Evolutionary conservation across 2,888 invertebrate genomes (phyloP).

Genomic region (Dinocampus coccinellae): DNA sequence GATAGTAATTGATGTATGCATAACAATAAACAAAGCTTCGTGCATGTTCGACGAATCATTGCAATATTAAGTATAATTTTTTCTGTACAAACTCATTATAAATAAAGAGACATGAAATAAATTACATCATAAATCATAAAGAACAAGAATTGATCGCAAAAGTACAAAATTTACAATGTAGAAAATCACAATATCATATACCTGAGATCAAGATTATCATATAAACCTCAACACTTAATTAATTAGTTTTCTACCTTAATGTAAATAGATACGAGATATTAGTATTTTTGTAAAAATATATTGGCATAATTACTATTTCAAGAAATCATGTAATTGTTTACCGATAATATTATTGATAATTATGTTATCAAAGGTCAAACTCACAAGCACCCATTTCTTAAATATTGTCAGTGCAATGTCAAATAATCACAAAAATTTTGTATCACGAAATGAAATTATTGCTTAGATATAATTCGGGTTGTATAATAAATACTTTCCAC

Average conservation of each 20-base stretch:
- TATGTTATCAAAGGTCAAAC: background rate
- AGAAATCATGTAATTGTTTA: background rate
- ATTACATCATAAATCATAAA: background rate
- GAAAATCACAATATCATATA: background rate
- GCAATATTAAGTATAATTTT: too few relatives aligned
- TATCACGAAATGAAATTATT: conserved; percentile 32
- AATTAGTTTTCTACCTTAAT: background rate
- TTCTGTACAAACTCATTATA: too few relatives aligned
- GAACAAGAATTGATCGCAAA: background rate
- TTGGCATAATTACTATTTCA: background rate
- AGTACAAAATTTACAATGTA: conserved; percentile 11
- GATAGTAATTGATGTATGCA: too few relatives aligned
- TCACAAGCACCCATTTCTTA: background rate
- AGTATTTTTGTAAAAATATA: background rate
- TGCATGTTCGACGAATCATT: too few relatives aligned
- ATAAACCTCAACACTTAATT: background rate
- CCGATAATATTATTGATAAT: background rate
- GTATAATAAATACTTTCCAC: conserved; percentile 71
- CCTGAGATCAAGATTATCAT: background rate
- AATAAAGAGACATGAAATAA: background rate
- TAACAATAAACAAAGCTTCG: too few relatives aligned
- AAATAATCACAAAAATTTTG: background rate
- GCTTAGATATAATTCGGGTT: conserved; percentile 60
- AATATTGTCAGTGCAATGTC: background rate
- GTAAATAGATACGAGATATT: too few relatives aligned